Conservation (phyloP, 2,888 invertebrate species). For the Rhingia rostrata region DNA sequence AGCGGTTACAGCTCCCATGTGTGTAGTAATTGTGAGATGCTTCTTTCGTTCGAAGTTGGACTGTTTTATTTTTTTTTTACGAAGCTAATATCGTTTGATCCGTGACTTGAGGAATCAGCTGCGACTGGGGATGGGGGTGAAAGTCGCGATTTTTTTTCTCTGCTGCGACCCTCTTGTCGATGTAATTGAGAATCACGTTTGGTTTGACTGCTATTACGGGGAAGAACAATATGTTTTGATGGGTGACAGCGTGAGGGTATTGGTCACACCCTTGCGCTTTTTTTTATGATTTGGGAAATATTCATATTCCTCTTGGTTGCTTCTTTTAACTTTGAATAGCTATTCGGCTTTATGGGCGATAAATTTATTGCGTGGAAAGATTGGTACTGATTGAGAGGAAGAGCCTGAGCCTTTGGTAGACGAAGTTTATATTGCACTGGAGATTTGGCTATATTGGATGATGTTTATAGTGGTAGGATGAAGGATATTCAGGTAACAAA, state of each 20-base stretch:
- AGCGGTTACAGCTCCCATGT: slow-evolving; percentile 83
- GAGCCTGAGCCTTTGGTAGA: slow-evolving; percentile 16
- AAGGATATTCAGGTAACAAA: no score
- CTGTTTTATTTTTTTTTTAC: slow-evolving; percentile 42
- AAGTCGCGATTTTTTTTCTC: slow-evolving; percentile 68
- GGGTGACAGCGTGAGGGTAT: slow-evolving; percentile 10
- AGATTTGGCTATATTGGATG: slow-evolving; percentile 13
- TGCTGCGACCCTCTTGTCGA: slow-evolving; percentile 35
- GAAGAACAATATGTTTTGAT: slow-evolving; percentile 63
- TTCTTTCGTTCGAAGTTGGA: slow-evolving; percentile 45
- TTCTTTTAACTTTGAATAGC: slow-evolving; percentile 5
- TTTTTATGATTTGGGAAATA: slow-evolving; percentile 19
- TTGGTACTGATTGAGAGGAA: slow-evolving; percentile 48
- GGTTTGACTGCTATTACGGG: slow-evolving; percentile 38
- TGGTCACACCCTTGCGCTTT: slow-evolving; percentile 24
- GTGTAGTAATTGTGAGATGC: slow-evolving; percentile 79
- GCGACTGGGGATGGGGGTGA: slow-evolving; percentile 1
- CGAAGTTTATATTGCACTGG: slow-evolving; percentile 43
- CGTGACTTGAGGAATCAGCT: slow-evolving; percentile 43
- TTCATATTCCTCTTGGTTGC: slow-evolving; percentile 52
- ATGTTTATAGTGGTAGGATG: neutral
- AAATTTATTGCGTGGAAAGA: slow-evolving; percentile 73
- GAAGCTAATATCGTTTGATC: slow-evolving; percentile 70
- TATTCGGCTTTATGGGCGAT: slow-evolving; percentile 60
- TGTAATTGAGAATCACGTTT: slow-evolving; percentile 70